Percentiles rank a stretch among this genome's conserved stretches.
Conservation (phyloP, 2,888 invertebrate genomes). For the Hydrotaea cyrtoneurina region DNA sequence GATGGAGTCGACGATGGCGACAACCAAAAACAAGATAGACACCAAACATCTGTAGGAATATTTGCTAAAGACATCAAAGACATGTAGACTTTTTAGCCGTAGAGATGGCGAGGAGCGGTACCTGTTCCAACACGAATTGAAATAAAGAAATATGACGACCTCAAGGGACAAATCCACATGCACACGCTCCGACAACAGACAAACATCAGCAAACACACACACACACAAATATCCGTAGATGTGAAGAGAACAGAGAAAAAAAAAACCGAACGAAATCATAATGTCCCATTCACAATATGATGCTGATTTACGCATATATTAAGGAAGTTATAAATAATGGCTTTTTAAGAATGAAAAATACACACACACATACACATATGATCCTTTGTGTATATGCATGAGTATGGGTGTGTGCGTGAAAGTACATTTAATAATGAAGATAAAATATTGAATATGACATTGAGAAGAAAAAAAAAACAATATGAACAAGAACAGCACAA, state of each 20-base stretch:
- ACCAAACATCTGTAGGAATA: slow-evolving; percentile 30
- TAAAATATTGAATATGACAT: slow-evolving; percentile 51
- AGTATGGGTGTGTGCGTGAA: not conserved
- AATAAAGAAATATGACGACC: slow-evolving; percentile 46
- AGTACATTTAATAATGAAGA: slow-evolving; percentile 34
- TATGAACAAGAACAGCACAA: not conserved
- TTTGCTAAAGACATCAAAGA: slow-evolving; percentile 17
- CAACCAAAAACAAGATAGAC: slow-evolving; percentile 3
- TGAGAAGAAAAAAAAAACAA: slow-evolving; percentile 5
- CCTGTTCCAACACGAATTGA: slow-evolving; percentile 12
- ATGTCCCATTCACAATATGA: slow-evolving; percentile 42
- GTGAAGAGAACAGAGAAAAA: not conserved
- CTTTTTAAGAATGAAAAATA: slow-evolving; percentile 32
- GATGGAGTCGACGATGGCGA: not conserved
- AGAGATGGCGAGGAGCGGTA: not conserved
- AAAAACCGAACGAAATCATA: slow-evolving; percentile 18
- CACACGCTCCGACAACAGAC: not conserved
- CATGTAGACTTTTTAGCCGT: not conserved
- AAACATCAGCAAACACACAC: not conserved
- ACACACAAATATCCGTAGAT: not conserved
- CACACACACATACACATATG: not conserved
- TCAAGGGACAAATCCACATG: slow-evolving; percentile 35
- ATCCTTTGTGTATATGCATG: not conserved
- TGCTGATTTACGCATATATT: slow-evolving; percentile 59
- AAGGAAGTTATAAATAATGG: slow-evolving; percentile 58